A percentile compares a stretch with the other conserved stretches of the same genome.
These are phyloP conservation scores for Cassiopea andromeda DNA, from an alignment of 30 jellyfish, hydroid and myxozoan genomes.

Conservation along the genomic window DNA sequence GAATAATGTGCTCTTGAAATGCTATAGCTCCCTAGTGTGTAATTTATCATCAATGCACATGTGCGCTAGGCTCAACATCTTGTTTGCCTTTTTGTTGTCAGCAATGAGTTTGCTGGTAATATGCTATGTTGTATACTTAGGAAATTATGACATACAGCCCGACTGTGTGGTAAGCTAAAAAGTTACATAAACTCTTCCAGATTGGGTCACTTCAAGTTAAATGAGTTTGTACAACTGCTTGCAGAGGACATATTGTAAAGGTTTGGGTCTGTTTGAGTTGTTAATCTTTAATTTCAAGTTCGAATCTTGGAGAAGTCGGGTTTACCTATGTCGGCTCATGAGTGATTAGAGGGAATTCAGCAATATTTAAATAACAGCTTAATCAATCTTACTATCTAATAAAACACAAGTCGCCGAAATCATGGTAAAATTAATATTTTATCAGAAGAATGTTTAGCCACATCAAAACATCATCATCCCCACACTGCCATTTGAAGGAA, in stretches of 20 bases:
- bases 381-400: constrained; percentile 33
- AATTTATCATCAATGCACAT: not conserved
- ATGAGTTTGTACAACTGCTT: not conserved
- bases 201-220: constrained; percentile 3
- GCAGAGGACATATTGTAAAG: constrained; percentile 5
- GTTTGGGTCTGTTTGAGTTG: constrained; percentile 34
- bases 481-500: not conserved
- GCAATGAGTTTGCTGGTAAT: not conserved
- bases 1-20: too few relatives aligned
- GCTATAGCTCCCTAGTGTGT: too few relatives aligned
- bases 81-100: not conserved
- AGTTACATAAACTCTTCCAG: constrained; percentile 1
- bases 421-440: constrained; percentile 46
- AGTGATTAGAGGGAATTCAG: constrained; percentile 32
- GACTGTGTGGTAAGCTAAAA: not conserved
- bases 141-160: not conserved
- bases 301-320: constrained; percentile 16
- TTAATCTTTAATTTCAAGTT: constrained; percentile 22
- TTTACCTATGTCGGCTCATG: constrained; percentile 64
- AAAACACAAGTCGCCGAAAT: constrained; percentile 73
- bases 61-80: not conserved
- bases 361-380: constrained; percentile 55
- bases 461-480: constrained; percentile 26
- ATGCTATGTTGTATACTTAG: not conserved
- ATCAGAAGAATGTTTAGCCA: constrained; percentile 32